phyloP scores from a whole-genome alignment of 23 tunicate genomes.

The Styela plicata region DNA sequence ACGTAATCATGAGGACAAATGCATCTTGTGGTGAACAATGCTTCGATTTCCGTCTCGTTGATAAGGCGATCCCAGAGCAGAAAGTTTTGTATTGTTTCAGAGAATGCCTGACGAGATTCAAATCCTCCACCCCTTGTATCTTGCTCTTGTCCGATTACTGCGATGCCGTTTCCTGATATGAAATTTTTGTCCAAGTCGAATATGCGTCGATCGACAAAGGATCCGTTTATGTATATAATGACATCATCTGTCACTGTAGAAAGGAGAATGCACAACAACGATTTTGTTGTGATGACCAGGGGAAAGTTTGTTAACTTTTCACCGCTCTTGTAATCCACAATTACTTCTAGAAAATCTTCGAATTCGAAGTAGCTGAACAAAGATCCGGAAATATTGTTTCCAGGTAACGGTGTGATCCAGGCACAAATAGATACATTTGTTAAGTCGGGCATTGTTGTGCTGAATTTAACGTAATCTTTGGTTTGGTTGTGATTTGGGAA shows the following conservation, averaged over 20 bases:
- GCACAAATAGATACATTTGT: not conserved
- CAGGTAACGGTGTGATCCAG: not conserved
- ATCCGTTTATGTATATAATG: not conserved
- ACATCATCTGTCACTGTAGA: not conserved
- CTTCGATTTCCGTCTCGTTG: not conserved
- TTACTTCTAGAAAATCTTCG: not conserved
- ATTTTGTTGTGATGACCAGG: not conserved
- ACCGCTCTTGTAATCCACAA: not conserved
- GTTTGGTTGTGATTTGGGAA: not conserved
- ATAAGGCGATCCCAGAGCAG: not conserved
- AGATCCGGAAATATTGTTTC: not conserved
- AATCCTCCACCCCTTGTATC: not conserved
- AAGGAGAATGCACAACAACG: not conserved
- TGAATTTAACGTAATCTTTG: not conserved
- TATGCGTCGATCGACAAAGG: not conserved
- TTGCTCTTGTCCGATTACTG: not conserved
- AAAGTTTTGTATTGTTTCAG: not conserved
- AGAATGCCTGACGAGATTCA: not conserved
- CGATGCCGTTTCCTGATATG: not conserved
- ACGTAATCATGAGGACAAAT: not conserved
- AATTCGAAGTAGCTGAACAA: not conserved
- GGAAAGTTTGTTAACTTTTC: not conserved
- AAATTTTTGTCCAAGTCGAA: not conserved
- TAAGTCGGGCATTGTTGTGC: not conserved
- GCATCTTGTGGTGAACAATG: not conserved